These are phyloP conservation scores for Monochamus saltuarius DNA, from an alignment of 1,140 invertebrate genomes.

Conservation along the genomic window DNA sequence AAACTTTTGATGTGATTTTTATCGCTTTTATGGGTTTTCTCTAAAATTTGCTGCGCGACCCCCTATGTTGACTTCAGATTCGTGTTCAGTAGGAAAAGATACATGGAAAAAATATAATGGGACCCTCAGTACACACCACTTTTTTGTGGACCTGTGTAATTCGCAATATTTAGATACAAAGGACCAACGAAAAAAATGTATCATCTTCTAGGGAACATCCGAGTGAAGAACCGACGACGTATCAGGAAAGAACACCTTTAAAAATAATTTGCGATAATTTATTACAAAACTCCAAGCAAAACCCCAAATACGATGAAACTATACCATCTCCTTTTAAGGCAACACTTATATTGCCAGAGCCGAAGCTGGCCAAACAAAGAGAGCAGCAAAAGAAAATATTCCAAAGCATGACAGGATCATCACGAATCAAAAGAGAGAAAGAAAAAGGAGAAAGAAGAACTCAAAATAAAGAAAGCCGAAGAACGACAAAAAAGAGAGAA, in stretches of 20 bases:
- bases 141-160: too few relatives aligned
- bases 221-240: neutral
- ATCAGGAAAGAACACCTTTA: conserved; percentile 1
- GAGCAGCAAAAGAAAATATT: conserved; percentile 1
- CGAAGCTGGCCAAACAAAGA: conserved; percentile 5
- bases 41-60: too few relatives aligned
- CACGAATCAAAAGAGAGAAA: conserved; percentile 4
- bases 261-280: neutral
- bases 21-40: too few relatives aligned
- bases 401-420: conserved; percentile 5
- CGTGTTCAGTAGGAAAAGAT: too few relatives aligned
- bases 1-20: too few relatives aligned
- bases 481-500: conserved; percentile 1
- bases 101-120: too few relatives aligned
- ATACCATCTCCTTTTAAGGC: neutral
- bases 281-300: conserved; percentile 3
- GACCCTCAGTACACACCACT: too few relatives aligned
- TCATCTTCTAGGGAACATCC: too few relatives aligned
- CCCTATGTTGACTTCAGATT: too few relatives aligned
- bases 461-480: conserved; percentile 4
- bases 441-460: conserved; percentile 8
- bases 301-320: conserved; percentile 3
- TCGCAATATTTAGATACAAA: too few relatives aligned
- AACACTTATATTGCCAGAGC: neutral
- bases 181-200: too few relatives aligned